A percentile compares a stretch with the other conserved stretches of the same genome.
Evolutionary conservation across 2,888 invertebrate species (phyloP).

Genomic region (Drosophila trichaetosa): DNA sequence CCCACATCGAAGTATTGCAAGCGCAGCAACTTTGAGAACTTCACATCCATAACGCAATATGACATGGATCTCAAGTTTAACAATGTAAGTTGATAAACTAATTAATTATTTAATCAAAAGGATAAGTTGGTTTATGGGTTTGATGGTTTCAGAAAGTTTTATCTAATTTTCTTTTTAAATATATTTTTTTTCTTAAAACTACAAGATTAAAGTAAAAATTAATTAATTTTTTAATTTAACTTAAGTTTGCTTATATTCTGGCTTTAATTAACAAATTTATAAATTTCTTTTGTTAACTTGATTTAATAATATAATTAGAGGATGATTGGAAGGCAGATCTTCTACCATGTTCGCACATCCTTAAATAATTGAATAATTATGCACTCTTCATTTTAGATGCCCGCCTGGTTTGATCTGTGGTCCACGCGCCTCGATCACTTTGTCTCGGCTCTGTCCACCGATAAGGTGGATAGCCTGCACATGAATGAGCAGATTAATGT

Average conservation of each 20-base stretch:
- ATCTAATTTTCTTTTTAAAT: too few relatives aligned
- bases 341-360: not conserved
- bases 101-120: not conserved
- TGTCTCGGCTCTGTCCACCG: conserved; percentile 82
- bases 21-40: conserved; percentile 83
- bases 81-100: conserved; percentile 69
- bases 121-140: not conserved
- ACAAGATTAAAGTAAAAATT: too few relatives aligned
- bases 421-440: conserved; percentile 84
- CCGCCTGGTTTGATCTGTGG: conserved; percentile 83
- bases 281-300: too few relatives aligned
- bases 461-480: conserved; percentile 82
- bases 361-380: not conserved
- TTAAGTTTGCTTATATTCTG: too few relatives aligned
- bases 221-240: too few relatives aligned
- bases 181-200: too few relatives aligned
- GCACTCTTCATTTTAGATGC: conserved; percentile 74
- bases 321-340: not conserved
- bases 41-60: conserved; percentile 84
- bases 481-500: conserved; percentile 82
- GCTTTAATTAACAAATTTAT: too few relatives aligned
- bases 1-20: conserved; percentile 84
- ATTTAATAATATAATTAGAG: not conserved
- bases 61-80: conserved; percentile 82
- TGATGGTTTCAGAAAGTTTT: too few relatives aligned